Percentiles rank a stretch among this genome's conserved stretches.
phyloP scores from a whole-genome alignment of 1,140 invertebrate species.

The Pseudobourletiella spinata region DNA sequence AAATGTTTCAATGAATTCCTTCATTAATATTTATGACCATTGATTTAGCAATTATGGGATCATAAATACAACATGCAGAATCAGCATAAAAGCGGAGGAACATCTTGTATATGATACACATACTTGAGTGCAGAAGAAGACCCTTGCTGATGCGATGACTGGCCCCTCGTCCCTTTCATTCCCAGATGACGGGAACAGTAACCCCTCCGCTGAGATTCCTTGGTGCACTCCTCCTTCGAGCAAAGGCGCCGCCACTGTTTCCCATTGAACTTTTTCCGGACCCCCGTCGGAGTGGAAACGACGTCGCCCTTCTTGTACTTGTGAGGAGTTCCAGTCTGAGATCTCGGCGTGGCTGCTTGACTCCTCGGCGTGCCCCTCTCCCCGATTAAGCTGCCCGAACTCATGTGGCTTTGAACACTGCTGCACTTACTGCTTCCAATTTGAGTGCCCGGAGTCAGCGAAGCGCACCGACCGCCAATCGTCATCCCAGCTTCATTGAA shows the following conservation, averaged over 20 bases:
- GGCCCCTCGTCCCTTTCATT: constrained; percentile 60
- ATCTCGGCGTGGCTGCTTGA: constrained; percentile 47
- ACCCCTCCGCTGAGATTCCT: constrained; percentile 92
- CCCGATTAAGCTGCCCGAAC: constrained; percentile 67
- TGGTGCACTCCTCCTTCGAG: constrained; percentile 89
- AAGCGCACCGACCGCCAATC: constrained; percentile 37
- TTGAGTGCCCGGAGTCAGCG: constrained; percentile 38
- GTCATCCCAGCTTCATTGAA: constrained; percentile 46
- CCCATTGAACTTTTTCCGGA: constrained; percentile 97
- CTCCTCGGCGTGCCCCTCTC: constrained; percentile 30
- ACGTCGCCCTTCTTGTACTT: constrained; percentile 99
- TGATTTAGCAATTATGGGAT: background rate
- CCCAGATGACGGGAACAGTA: constrained; percentile 94
- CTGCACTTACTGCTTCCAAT: constrained; percentile 74
- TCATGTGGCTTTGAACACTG: constrained; percentile 80
- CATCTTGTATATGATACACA: no score
- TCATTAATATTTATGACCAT: background rate
- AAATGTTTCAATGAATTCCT: background rate
- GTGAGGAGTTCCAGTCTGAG: constrained; percentile 84
- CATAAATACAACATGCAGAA: background rate
- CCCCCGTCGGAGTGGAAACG: constrained; percentile 89
- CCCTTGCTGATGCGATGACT: constrained; percentile 40
- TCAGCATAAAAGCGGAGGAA: constrained; percentile 43
- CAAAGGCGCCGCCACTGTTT: constrained; percentile 97
- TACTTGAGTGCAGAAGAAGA: no score